Evolutionary conservation across 1,140 invertebrate species (phyloP), one percentile per base, ranked within the genome.

Genomic region (Dysdera silvatica): DNA sequence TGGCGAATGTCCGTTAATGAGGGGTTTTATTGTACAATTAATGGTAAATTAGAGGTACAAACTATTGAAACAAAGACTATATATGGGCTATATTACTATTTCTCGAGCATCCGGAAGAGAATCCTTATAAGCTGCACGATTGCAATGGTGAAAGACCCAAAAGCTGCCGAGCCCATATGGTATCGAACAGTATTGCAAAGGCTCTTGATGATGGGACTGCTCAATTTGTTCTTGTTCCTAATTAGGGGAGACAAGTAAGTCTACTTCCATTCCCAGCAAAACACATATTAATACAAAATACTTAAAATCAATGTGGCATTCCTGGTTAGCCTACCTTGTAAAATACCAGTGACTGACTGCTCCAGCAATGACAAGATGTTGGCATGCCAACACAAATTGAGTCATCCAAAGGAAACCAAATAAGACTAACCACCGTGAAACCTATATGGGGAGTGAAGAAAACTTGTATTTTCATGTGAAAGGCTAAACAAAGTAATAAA

Each of bases 271-370:
- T 45, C 18, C 18, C 14, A 45, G 18, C 18, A 45, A n/a, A 45
- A 45, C 7, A n/a, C n/a, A n/a, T n/a, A n/a, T n/a, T n/a, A n/a
- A n/a, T n/a, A n/a, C n/a, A n/a, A n/a, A n/a, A n/a, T n/a, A n/a
- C n/a, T n/a, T n/a, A n/a, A n/a, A n/a, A n/a, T n/a, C n/a, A n/a
- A n/a, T n/a, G 10, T 33, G 20, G 10, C 56, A 16, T 29, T 10
- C 31, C 54, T 32, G 18, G n/a, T 37, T 26, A 60, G 48, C 53
- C 70, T 75, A 88, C 86, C 85, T 84, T 24, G 83, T 82, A 69
- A 89, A 91, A 71, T 85, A 90, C 87, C 87, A 91, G 12, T 77
- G 78, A 0, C 84, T 79, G 8, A 89, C 84, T 29, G 86, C 80
- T n/a, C 85, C 85, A 37, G 85, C 85, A 41, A 89, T 83, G 0